Conservation (phyloP, 2,797 vertebrate genomes). For the Ctenopoma kingsleyae region DNA sequence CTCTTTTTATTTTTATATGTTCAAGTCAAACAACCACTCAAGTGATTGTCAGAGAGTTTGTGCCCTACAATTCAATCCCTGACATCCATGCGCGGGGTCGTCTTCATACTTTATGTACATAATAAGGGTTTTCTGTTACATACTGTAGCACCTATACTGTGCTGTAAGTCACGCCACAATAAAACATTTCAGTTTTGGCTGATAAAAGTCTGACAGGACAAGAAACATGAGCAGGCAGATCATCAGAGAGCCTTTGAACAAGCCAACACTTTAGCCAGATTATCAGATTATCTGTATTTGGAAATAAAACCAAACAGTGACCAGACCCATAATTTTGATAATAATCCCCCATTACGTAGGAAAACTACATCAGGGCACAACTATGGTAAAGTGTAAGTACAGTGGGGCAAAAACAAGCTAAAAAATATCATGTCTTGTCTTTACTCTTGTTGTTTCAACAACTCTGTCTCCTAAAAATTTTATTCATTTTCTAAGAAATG, state of each 20-base stretch:
- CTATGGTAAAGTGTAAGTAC: not conserved
- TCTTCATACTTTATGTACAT: not conserved
- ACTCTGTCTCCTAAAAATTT: not conserved
- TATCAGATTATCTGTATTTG: conserved; percentile 39
- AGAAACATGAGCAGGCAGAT: conserved; percentile 8
- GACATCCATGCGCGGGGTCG: not conserved
- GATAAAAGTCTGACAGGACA: not conserved
- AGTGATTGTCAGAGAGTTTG: no score
- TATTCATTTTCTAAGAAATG: not conserved
- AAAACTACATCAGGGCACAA: not conserved
- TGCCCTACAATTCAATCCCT: not conserved
- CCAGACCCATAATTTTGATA: not conserved
- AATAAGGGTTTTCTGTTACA: not conserved
- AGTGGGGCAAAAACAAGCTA: conserved; percentile 10
- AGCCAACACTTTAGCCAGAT: conserved; percentile 20
- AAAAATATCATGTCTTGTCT: not conserved
- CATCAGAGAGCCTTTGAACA: conserved; percentile 17
- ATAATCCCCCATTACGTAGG: conserved; percentile 18
- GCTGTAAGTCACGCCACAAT: not conserved
- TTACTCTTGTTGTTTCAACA: not conserved
- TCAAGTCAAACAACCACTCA: no score
- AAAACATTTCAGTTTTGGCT: not conserved
- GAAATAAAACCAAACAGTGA: conserved; percentile 19
- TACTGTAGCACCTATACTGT: not conserved
- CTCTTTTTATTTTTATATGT: no score